phyloP scores from a whole-genome alignment of 2,797 vertebrate species.

The Ammospiza maritima region DNA sequence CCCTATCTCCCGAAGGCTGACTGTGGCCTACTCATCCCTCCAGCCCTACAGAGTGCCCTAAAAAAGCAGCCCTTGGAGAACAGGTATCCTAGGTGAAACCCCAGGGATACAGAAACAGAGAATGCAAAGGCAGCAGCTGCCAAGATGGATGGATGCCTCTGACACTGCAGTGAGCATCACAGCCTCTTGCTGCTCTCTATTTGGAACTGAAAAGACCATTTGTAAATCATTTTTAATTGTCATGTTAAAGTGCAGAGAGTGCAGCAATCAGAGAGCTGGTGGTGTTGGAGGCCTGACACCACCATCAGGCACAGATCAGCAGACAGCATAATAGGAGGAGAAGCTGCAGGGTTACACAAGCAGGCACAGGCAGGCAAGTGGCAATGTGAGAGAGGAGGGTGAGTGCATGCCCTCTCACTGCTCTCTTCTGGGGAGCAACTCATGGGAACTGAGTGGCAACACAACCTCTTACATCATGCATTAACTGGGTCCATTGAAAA shows the following conservation, averaged over 20 bases:
- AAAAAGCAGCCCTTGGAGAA: background rate
- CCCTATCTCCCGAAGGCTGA: background rate
- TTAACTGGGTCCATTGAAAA: background rate
- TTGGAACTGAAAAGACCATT: conserved; percentile 39
- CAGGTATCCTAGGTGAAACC: background rate
- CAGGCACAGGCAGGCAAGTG: conserved; percentile 49
- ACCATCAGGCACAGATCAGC: conserved; percentile 69
- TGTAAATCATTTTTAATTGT: conserved; percentile 79
- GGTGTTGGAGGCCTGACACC: conserved; percentile 60
- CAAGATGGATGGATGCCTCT: background rate
- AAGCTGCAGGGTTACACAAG: conserved; percentile 68
- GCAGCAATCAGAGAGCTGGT: conserved; percentile 51
- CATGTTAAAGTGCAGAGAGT: conserved; percentile 67
- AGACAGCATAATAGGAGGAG: conserved; percentile 65
- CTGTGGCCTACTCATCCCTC: background rate
- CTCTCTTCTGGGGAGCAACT: background rate
- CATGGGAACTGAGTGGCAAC: background rate
- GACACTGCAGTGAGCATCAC: background rate
- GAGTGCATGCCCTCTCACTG: background rate
- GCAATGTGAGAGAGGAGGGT: background rate
- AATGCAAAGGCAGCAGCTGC: background rate
- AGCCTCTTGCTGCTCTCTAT: conserved; percentile 33
- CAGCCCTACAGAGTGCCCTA: background rate
- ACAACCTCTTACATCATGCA: background rate
- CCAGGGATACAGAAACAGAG: background rate